Percentiles rank a stretch among this genome's conserved stretches.
phyloP scores from a whole-genome alignment of 1,140 invertebrate species.

The Saccostrea echinata region DNA sequence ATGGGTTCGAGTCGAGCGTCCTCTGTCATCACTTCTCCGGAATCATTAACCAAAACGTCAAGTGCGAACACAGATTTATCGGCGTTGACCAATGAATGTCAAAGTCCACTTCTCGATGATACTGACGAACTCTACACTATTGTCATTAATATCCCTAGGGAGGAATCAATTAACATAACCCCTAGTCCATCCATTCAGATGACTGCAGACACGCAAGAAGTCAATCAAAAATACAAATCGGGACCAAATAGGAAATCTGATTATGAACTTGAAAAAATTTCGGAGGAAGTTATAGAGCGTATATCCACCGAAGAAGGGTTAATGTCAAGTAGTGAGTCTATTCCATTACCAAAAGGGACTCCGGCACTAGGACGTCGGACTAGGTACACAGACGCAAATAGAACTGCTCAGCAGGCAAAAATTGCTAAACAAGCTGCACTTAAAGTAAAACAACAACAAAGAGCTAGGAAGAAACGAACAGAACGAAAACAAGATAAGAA shows the following conservation, averaged over 20 bases:
- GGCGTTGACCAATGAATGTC: constrained; percentile 40
- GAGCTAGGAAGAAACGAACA: constrained; percentile 83
- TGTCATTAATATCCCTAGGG: constrained; percentile 61
- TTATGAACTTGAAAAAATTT: constrained; percentile 43
- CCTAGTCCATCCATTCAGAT: constrained; percentile 59
- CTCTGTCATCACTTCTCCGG: constrained; percentile 33
- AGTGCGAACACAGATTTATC: constrained; percentile 54
- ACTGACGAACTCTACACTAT: constrained; percentile 61
- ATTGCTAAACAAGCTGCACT: constrained; percentile 71
- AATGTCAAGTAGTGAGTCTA: constrained; percentile 5
- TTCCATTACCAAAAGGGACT: constrained; percentile 67
- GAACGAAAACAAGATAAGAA: constrained; percentile 99
- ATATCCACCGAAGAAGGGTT: constrained; percentile 33
- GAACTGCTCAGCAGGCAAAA: constrained; percentile 72
- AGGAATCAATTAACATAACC: constrained; percentile 40
- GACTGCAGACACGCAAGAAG: constrained; percentile 45
- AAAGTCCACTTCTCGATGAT: constrained; percentile 51
- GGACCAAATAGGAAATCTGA: constrained; percentile 19
- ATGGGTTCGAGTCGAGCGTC: constrained; percentile 40
- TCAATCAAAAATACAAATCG: constrained; percentile 22
- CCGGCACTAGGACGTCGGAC: constrained; percentile 72
- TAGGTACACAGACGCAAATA: constrained; percentile 67
- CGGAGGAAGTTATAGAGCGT: constrained; percentile 37
- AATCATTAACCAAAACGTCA: constrained; percentile 48
- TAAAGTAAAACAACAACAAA: constrained; percentile 67